phyloP scores from a whole-genome alignment of 2,113 vertebrate species.

The Ptilonorhynchus violaceus region DNA sequence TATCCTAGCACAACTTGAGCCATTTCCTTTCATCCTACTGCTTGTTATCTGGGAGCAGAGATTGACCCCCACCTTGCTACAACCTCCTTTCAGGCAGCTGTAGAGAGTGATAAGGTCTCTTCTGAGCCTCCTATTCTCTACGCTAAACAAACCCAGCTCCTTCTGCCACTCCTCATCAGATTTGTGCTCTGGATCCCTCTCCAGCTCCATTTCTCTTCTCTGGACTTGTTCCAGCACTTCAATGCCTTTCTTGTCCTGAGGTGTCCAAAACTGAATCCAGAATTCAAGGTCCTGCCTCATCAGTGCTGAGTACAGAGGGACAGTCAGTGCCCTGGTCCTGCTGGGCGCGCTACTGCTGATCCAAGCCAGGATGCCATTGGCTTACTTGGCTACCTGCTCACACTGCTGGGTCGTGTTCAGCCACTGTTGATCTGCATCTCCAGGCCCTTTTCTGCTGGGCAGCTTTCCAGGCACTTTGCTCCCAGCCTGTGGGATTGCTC shows the following conservation, averaged over 20 bases:
- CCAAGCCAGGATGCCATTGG: background rate
- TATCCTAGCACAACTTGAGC: accelerated
- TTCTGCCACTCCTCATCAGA: background rate
- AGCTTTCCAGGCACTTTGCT: background rate
- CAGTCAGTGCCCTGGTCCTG: background rate
- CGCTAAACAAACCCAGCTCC: background rate
- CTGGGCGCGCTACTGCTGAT: background rate
- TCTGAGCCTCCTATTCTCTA: background rate
- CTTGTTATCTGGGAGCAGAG: background rate
- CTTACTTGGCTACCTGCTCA: background rate
- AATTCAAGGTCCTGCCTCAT: accelerated
- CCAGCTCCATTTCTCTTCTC: background rate
- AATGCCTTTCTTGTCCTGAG: background rate
- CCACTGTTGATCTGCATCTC: background rate
- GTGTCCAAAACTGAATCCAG: background rate
- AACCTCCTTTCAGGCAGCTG: background rate
- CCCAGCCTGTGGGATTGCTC: background rate
- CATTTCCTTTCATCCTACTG: background rate
- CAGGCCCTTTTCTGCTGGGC: background rate
- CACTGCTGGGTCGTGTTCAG: background rate
- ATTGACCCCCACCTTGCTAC: background rate
- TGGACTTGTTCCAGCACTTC: background rate
- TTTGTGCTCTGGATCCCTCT: background rate
- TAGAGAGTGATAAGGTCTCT: background rate
- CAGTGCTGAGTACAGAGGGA: background rate